Base-by-base conservation (phyloP, 2,797 vertebrate genomes). In the Neosilurus hyrtlii region DNA sequence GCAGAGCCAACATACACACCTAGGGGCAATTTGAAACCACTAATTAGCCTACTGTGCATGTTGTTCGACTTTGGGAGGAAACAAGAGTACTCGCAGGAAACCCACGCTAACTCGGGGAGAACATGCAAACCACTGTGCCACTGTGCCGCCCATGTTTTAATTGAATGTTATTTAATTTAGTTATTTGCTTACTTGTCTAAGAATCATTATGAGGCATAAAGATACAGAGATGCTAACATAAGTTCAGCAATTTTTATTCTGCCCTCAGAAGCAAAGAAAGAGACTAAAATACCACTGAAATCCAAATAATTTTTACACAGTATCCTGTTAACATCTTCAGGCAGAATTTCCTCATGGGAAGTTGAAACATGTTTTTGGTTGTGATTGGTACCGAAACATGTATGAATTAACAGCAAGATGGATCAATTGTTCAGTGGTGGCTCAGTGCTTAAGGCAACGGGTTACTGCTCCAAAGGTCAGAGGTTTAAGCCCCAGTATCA, bases 371-470 rank as follows among this genome's bases (percentile, higher is more conserved):
- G 37, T 2, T 70, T 70, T 9, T 68, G 35, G 65, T 65, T 65
- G 24, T 65, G 62, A 65, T 37, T 22, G 18, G 35, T 43, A 35
- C 9, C 10, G 66, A 43, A 71, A 71, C 22, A 68, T 18, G 37
- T 68, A 20, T 11, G 43, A n/a, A 72, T n/a, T 54, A 43, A 72
- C 70, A 72, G 67, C 10, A 70, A 70, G 37, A 49, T n/a, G n/a
- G 70, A 72, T 72, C 22, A 24, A 26, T 1, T 43, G 43, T 43
- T 43, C 43, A 43, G 43, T 5, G 43, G 43, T 43, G 43, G 43
- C 43, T 43, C 43, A 43, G 43, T 43, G 43, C 43, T 43, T 43
- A 43, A 43, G 43, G 43, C 4, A 4, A 4, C 4, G 43, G 43
- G 4, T 43, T 43, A 43, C 43, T 43, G 43, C 43, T 43, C 43